Evolutionary conservation across 2,797 vertebrate species (phyloP), one percentile per base, ranked within the genome.

Genomic region (Cossypha caffra): DNA sequence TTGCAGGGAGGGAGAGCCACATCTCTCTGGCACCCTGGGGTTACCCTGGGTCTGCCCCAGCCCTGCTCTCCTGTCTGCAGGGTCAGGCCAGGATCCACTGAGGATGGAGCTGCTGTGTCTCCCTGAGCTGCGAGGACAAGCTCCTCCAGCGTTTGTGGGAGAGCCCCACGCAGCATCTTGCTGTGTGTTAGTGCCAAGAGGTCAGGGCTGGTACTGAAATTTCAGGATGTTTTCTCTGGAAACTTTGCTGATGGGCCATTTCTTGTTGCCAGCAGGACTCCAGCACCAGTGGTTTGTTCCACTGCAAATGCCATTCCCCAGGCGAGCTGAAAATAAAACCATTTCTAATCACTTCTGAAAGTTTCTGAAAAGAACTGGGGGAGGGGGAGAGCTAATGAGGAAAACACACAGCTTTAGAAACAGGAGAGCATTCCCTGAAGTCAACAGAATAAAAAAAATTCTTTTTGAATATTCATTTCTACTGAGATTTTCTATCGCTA

Each of bases 331-430:
- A 94, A 95, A 93, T 92, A 86, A 94, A 95, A 55, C 87, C 86
- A 86, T 94, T 92, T 86, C 88, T 93, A 94, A 95, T 93, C 74
- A 84, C 64, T 86, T 78, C 76, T 91, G 75, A 84, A 91, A 93
- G 73, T 71, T 93, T 91, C 73, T 84, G 93, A 89, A 86, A 76
- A 87, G 89, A 89, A 43, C 28, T 42, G 47, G 55, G 61, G 69
- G 73, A 88, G 19, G 62, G 55, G 67, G 26, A 68, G 61, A 86
- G 92, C 73, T 86, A 92, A 88, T 88, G 94, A 93, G 86, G 88
- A 94, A 93, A 87, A 62, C 52, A 55, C 33, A 76, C 69, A 80
- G 55, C 42, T 37, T 31, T 83, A 62, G 90, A 82, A 73, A 71
- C 61, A 80, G 57, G 61, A 95, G 42, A 52, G 54, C 42, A 52